Evolutionary conservation across 2,113 vertebrate genomes (phyloP).

Genomic region (Rhinichthys klamathensis): DNA sequence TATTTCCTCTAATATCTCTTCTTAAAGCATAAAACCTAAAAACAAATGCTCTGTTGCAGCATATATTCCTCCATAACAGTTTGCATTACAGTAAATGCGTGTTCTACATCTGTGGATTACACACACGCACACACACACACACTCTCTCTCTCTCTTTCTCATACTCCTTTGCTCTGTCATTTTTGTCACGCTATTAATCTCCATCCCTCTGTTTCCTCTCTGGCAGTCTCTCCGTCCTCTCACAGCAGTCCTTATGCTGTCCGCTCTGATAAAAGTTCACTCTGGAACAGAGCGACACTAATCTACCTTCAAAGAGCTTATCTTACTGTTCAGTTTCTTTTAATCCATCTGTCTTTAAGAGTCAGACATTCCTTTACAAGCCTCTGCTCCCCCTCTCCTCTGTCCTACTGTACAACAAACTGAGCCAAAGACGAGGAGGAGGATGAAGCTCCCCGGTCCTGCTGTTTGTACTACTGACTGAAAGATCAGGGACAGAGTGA

Average conservation of each 20-base stretch:
- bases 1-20: slow-evolving; percentile 58
- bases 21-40: slow-evolving; percentile 26
- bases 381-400: background rate
- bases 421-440: slow-evolving; percentile 55
- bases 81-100: slow-evolving; percentile 13
- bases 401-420: slow-evolving; percentile 52
- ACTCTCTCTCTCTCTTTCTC: slow-evolving; percentile 13
- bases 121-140: slow-evolving; percentile 22
- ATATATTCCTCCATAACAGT: background rate
- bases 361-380: slow-evolving; percentile 34
- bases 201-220: slow-evolving; percentile 37
- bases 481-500: slow-evolving; percentile 39
- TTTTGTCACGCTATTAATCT: slow-evolving; percentile 63
- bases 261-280: slow-evolving; percentile 50
- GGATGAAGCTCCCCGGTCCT: slow-evolving; percentile 30
- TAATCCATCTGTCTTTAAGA: slow-evolving; percentile 25
- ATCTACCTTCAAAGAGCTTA: slow-evolving; percentile 61
- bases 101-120: background rate
- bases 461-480: slow-evolving; percentile 55
- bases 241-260: slow-evolving; percentile 7
- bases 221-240: slow-evolving; percentile 32
- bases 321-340: slow-evolving; percentile 44
- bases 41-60: background rate
- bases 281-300: slow-evolving; percentile 58
- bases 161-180: slow-evolving; percentile 41